phyloP scores from a whole-genome alignment of 2,113 vertebrate species.

The Cariama cristata region DNA sequence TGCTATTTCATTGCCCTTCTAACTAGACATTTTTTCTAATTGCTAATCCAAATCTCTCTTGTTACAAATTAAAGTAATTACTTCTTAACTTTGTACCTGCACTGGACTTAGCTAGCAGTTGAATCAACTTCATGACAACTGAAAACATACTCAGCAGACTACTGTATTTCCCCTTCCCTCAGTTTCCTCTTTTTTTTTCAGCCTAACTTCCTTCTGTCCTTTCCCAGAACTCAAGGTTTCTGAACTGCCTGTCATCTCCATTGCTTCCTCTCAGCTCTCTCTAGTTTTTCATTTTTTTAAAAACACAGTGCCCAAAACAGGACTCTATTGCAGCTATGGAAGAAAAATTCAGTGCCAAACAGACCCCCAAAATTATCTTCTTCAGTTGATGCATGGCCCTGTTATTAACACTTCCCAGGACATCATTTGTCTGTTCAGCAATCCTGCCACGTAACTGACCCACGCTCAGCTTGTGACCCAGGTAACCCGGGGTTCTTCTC shows the following conservation, averaged over 20 bases:
- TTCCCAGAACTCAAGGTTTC: background rate
- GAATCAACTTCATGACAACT: background rate
- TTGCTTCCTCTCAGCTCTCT: background rate
- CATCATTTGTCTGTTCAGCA: background rate
- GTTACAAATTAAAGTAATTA: background rate
- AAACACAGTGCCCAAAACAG: background rate
- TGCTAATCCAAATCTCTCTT: background rate
- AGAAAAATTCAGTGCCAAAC: background rate
- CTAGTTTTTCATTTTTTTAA: background rate
- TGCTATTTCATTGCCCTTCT: background rate
- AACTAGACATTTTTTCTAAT: background rate
- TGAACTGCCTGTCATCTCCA: background rate
- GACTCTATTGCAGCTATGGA: background rate
- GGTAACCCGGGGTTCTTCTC: background rate
- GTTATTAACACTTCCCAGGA: background rate
- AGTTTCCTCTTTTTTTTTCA: background rate
- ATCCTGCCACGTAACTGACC: background rate
- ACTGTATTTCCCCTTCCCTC: background rate
- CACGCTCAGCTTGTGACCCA: background rate
- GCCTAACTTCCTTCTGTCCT: background rate
- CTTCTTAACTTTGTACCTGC: background rate
- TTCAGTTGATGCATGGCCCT: background rate
- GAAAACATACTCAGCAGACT: background rate
- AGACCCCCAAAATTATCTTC: background rate
- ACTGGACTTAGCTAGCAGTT: background rate